Conservation (phyloP, 2,797 vertebrate species). For the Pachyuromys duprasi region DNA sequence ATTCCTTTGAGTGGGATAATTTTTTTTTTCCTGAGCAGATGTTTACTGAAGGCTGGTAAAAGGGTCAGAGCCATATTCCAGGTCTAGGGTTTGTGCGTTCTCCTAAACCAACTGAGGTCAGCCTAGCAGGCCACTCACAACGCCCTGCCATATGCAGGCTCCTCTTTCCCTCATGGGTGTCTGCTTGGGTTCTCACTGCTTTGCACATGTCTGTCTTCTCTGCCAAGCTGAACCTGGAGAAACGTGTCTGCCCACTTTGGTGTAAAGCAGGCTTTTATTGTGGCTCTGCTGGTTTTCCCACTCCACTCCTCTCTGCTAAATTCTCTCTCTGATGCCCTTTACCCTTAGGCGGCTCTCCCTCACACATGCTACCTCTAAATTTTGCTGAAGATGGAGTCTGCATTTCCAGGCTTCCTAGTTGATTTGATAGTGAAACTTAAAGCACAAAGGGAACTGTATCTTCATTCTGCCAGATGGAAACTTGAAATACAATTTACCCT, state of each 20-base stretch:
- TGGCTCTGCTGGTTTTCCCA: background rate
- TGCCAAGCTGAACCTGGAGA: background rate
- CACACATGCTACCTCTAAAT: background rate
- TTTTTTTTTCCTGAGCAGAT: background rate
- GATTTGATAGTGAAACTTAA: background rate
- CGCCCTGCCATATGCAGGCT: rapidly evolving
- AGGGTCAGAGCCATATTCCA: background rate
- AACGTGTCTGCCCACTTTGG: background rate
- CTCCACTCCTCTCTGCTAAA: background rate
- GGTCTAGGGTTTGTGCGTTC: background rate
- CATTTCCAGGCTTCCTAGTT: background rate
- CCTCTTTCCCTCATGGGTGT: background rate
- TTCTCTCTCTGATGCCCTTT: background rate
- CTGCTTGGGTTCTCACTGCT: too few relatives aligned
- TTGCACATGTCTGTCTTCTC: background rate
- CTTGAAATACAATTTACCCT: background rate
- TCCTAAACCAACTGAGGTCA: background rate
- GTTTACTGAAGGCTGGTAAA: background rate
- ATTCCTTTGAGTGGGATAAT: background rate
- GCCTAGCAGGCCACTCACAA: background rate
- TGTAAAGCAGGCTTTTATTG: too few relatives aligned
- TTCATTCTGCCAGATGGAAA: background rate
- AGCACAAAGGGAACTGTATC: background rate
- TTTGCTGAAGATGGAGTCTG: background rate
- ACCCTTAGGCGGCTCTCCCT: background rate